phyloP scores from a whole-genome alignment of 2,113 vertebrate species.

The Bubalus kerabau region DNA sequence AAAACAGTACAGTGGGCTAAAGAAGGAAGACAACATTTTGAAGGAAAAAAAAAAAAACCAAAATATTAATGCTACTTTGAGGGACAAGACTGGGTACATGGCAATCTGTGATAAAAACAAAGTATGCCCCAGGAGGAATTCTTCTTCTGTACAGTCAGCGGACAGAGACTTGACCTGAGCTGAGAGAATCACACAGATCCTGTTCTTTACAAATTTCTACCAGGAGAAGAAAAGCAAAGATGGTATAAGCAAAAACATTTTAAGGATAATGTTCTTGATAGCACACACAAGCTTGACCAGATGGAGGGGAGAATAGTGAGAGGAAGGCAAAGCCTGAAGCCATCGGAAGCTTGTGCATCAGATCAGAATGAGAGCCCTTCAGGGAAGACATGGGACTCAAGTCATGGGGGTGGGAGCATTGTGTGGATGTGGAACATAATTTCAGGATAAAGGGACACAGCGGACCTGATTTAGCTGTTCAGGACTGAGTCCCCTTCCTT shows the following conservation, averaged over 20 bases:
- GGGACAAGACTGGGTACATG: background rate
- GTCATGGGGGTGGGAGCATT: background rate
- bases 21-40: background rate
- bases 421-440: background rate
- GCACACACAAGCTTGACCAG: background rate
- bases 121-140: rapidly evolving
- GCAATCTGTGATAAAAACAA: background rate
- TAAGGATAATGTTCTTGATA: background rate
- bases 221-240: background rate
- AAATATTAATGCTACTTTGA: background rate
- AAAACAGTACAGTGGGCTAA: background rate
- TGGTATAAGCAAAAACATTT: background rate
- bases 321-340: background rate
- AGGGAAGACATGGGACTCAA: background rate
- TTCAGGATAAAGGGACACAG: background rate
- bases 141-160: background rate
- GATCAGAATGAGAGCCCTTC: background rate
- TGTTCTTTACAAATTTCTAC: background rate
- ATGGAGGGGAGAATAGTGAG: background rate
- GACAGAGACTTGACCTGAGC: background rate
- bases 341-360: background rate
- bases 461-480: background rate
- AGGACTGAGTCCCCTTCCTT: background rate
- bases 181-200: background rate
- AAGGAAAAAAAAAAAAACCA: background rate